Base-by-base conservation (phyloP, 1,140 invertebrate species). In the Archegozetes longisetosus region DNA sequence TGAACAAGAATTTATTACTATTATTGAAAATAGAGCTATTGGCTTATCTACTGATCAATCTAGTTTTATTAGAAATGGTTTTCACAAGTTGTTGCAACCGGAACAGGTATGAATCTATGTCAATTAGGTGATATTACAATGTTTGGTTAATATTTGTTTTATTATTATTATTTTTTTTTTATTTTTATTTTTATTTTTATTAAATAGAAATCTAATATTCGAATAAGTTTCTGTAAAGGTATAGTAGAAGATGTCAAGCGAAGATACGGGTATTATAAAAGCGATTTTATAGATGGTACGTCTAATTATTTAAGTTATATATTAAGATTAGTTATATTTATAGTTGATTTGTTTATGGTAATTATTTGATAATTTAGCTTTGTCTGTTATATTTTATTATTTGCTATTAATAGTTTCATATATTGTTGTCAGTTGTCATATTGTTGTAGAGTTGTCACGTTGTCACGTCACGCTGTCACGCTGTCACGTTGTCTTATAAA, bases 241-340 rank as follows among this genome's bases (percentile, higher is more conserved):
- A 46, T 73, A 1, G 55, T 64, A 24, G 68, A 72, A 25, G 71
- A 72, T 51, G 65, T 72, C 49, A 61, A 57, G 14, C 63, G 70
- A 40, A 64, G 71, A 48, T 53, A 61, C 48, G 51, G 50, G n/a
- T 66, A 64, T 54, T 72, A 72, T 64, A 25, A 58, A 13, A 69
- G 66, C 12, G 71, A 72, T 65, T 72, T 65, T 62, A 23, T 68
- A 3, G 71, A 74, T 62, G 71, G 71, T 47, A 61, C 22, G 14
- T 50, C 6, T 53, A 13, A 22, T 46, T 6, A 48, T 48, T 63
- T n/a, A 55, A 48, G 40, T 40, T 61, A 46, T 28, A 55, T n/a
- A n/a, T n/a, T n/a, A n/a, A n/a, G n/a, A n/a, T n/a, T n/a, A n/a
- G n/a, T n/a, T n/a, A n/a, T n/a, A 24, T 20, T 59, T 27, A 9